Base-by-base conservation (phyloP, 2,888 invertebrate genomes). In the Patella depressa region DNA sequence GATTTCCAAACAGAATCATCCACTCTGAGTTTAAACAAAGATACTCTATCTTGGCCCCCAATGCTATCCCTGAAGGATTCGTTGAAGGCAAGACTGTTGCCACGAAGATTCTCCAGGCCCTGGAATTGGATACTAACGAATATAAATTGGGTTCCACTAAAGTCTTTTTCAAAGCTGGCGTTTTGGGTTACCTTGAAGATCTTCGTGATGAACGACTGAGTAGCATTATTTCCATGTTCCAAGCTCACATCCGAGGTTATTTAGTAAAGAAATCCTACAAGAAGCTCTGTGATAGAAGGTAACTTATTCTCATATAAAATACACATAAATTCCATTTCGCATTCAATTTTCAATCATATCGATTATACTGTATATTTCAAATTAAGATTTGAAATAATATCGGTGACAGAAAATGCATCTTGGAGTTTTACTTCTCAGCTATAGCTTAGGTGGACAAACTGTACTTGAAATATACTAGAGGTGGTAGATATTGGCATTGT, bases 101-200 rank as follows among this genome's bases (percentile, higher is more conserved):
- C 85, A 91, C 89, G 77, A 91, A 92, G 84, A 90, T 92, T 71
- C 94, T 93, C 82, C 87, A 89, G 73, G 92, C 92, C 69, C 91
- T 93, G 53, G 94, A 94, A 92, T 94, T 99, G 92, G 98, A 97
- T 93, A 94, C 96, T 85, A 98, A 98, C 92, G 95, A 95, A 93
- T 99, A 97, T 94, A 95, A 98, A 94, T 95, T 98, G 93, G 99
- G 99, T 93, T 96, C 97, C 93, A 99, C 98, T 86, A 99, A 99
- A 96, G 98, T 98, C 95, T 99, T 99, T 97, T 99, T 99, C 98
- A 97, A 99, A 92, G 99, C 99, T 90, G 99, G 99, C 94, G 98
- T 99, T 93, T 94, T 99, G 94, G 99, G 99, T 96, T 97, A 97
- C 94, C 97, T 99, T 95, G 99, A 99, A 93, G 99, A 99, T 93